A percentile compares a stretch with the other conserved stretches of the same genome.
Conservation (phyloP, 2,888 invertebrate species). For the Orthonychiurus folsomi region DNA sequence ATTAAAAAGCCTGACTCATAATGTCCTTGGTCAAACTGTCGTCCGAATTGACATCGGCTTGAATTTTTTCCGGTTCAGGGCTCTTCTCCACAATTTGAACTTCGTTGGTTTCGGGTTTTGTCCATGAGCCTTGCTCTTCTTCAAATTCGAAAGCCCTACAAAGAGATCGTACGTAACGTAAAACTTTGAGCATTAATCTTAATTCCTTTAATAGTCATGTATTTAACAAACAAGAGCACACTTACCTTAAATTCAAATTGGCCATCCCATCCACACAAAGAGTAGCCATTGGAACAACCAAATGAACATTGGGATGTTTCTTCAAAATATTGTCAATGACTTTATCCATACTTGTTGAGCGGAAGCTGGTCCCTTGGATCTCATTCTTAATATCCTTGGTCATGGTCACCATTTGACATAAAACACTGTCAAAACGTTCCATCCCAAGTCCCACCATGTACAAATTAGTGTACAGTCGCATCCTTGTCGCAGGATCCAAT, state of each 20-base stretch:
- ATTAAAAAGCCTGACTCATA: too few species aligned
- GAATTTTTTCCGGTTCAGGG: too few species aligned
- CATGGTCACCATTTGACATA: not conserved
- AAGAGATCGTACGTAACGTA: not conserved
- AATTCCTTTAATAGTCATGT: not conserved
- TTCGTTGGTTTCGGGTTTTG: too few species aligned
- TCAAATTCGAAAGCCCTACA: not conserved
- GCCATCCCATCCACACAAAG: slow-evolving; percentile 5
- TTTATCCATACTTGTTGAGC: not conserved
- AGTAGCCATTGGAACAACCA: slow-evolving; percentile 6
- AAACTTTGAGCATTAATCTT: not conserved
- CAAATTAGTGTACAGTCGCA: not conserved
- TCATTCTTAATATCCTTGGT: not conserved
- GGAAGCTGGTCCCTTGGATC: too few species aligned
- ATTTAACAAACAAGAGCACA: too few species aligned
- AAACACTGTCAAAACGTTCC: slow-evolving; percentile 4
- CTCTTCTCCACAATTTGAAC: too few species aligned
- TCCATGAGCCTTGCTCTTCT: too few species aligned
- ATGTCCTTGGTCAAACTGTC: too few species aligned
- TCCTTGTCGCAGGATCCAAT: not conserved
- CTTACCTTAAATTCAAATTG: slow-evolving; percentile 1
- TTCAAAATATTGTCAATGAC: not conserved
- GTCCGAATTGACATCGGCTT: too few species aligned
- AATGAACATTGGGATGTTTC: not conserved
- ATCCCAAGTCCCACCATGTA: not conserved